Base-by-base conservation (phyloP, 2,797 vertebrate species). In the Varecia variegata region DNA sequence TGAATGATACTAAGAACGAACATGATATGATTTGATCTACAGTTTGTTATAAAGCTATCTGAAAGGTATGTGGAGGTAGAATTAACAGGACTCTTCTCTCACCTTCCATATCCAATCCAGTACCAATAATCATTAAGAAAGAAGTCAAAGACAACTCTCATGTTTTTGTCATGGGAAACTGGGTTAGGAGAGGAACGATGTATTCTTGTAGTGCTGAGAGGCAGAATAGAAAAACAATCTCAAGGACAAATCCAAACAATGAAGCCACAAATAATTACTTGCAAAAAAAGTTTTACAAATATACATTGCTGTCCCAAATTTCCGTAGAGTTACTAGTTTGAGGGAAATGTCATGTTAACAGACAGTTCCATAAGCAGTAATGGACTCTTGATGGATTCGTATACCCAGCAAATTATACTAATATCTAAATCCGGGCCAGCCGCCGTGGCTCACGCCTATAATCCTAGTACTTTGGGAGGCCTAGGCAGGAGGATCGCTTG, bases 231-330 rank as follows among this genome's bases (percentile, higher is more conserved):
- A 52, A 74, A 73, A 83, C 8, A n/a, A 60, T 65, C 18, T 97
- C 25, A 84, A 95, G 65, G 74, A 86, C 58, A 40, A 80, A 45
- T 27, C 38, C 20, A 84, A 56, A 83, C 47, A 97, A 15, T 56
- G 54, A 97, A 97, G 47, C 52, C 76, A 88, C 83, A 96, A 45
- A 54, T 88, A 88, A 82, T 79, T 93, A 67, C 50, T 94, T 82
- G 20, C 18, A 23, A 65, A 54, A 90, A 56, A 81, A 56, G 27
- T 85, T 50, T 94, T 96, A 73, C 27, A 95, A 54, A 88, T 62
- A 20, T 8, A 54, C 20, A 52, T 79, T 93, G 50, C 27, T 86
- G 25, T 38, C 74, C 58, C 11, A 83, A n/a, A 85, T 92, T 95
- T 96, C 67, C 94, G 25, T 70, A 93, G 27, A 77, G 65, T 97